phyloP scores from a whole-genome alignment of 1,140 invertebrate genomes.

The Gonatopus flavifemur region DNA sequence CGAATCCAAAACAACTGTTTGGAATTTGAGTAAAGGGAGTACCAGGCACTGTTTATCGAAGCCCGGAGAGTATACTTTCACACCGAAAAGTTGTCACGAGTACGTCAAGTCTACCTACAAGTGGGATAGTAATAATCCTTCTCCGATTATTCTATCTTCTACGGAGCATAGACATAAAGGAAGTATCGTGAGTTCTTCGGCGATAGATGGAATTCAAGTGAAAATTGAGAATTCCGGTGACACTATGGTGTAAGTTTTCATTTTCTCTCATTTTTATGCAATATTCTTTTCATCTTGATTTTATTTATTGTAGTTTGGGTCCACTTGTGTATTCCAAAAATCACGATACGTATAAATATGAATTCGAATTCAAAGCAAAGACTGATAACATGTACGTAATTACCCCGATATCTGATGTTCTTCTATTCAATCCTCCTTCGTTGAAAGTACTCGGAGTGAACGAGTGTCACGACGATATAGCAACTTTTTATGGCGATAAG shows the following conservation, averaged over 20 bases:
- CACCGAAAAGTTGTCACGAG: conserved; percentile 80
- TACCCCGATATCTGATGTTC: conserved; percentile 64
- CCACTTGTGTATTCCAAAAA: conserved; percentile 44
- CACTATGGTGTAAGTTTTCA: conserved; percentile 31
- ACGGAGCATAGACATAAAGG: conserved; percentile 47
- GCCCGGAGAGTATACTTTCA: conserved; percentile 73
- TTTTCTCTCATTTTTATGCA: not conserved
- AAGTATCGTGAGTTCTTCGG: conserved; percentile 37
- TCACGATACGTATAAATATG: conserved; percentile 53
- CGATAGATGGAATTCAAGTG: conserved; percentile 34
- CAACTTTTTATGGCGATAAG: conserved; percentile 50
- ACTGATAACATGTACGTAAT: conserved; percentile 64
- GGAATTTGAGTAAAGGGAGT: conserved; percentile 56
- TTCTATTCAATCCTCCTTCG: conserved; percentile 73
- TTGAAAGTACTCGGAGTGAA: conserved; percentile 66
- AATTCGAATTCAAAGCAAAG: conserved; percentile 59
- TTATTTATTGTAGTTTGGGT: conserved; percentile 36
- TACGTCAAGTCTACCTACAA: conserved; percentile 63
- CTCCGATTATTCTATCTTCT: conserved; percentile 46
- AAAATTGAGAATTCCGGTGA: conserved; percentile 38
- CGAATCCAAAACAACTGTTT: conserved; percentile 39
- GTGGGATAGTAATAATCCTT: conserved; percentile 48
- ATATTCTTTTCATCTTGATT: not conserved
- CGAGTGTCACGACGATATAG: conserved; percentile 72
- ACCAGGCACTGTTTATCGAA: conserved; percentile 68